A percentile compares a stretch with the other conserved stretches of the same genome.
Evolutionary conservation across 2,888 invertebrate genomes (phyloP).

Genomic region (Synanthedon tipuliformis): DNA sequence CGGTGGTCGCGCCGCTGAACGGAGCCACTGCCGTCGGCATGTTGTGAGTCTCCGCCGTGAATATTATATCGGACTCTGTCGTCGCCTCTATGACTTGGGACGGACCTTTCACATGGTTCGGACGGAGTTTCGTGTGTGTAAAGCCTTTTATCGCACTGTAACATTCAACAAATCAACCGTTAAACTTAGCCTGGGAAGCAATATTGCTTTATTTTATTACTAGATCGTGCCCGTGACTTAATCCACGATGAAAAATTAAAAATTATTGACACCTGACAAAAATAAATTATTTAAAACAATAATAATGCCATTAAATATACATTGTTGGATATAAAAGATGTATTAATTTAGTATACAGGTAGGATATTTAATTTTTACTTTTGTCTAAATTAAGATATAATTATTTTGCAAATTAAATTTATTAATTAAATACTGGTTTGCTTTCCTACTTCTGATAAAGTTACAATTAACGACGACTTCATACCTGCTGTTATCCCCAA

Average conservation of each 20-base stretch:
- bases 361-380: neutral
- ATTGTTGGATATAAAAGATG: no score
- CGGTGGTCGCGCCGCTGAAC: conserved; percentile 97
- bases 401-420: neutral
- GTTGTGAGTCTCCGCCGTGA: conserved; percentile 99
- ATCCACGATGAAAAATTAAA: no score
- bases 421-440: neutral
- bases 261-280: no score
- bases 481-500: conserved; percentile 95
- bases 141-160: conserved; percentile 89
- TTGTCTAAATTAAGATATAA: no score
- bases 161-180: conserved; percentile 6
- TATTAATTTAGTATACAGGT: neutral
- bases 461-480: conserved; percentile 1
- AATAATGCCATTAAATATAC: no score
- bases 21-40: conserved; percentile 98
- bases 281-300: no score
- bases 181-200: no score
- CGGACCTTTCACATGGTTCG: conserved; percentile 70
- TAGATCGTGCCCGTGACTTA: no score
- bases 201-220: no score
- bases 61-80: conserved; percentile 87
- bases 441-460: neutral
- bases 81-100: conserved; percentile 71
- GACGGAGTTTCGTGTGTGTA: conserved; percentile 75